Evolutionary conservation across 2,888 invertebrate genomes (phyloP), one percentile per base, ranked within the genome.

Genomic region (Drosophila engyochracea): DNA sequence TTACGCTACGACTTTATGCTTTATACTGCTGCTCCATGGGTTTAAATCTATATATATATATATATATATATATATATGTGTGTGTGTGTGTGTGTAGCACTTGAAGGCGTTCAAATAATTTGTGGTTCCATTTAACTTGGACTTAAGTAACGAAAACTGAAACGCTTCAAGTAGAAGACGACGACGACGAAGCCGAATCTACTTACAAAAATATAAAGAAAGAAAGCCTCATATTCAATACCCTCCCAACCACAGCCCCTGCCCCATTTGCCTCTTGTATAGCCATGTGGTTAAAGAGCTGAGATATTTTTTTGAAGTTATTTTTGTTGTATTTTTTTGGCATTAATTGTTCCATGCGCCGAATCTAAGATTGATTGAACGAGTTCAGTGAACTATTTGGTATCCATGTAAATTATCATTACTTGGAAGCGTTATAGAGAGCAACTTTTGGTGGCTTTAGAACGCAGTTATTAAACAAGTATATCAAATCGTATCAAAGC

Each of bases 21-120:
- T 68, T 52, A 60, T 54, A 31, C 59, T 72, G 57, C 31, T 55
- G 33, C 54, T 57, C 54, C 53, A 49, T 51, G 22, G 57, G 31
- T 39, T 70, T 62, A 61, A 51, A 54, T 55, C 60, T 57, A 49
- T 53, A 10, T 47, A 22, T 62, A 4, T 57, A n/a, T 67, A 30
- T 30, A 7, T 65, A 9, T 35, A 3, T 52, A 16, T 69, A 53
- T 64, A 16, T 39, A 0, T 51, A n/a, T 60, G 53, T 72, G n/a
- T 72, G 61, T 81, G 49, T 73, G 69, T 67, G 61, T 72, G 57
- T 73, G 58, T 81, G 63, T 61, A 76, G 84, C 83, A 89, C 90
- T 88, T 88, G 88, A 88, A 85, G 88, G 85, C 88, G 89, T 88
- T 84, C 86, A 82, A 88, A 89, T 89, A 88, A 90, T 88, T 88